Evolutionary conservation across 1,140 invertebrate species (phyloP), one percentile per base, ranked within the genome.

Genomic region (Trachymyrmex cornetzi): DNA sequence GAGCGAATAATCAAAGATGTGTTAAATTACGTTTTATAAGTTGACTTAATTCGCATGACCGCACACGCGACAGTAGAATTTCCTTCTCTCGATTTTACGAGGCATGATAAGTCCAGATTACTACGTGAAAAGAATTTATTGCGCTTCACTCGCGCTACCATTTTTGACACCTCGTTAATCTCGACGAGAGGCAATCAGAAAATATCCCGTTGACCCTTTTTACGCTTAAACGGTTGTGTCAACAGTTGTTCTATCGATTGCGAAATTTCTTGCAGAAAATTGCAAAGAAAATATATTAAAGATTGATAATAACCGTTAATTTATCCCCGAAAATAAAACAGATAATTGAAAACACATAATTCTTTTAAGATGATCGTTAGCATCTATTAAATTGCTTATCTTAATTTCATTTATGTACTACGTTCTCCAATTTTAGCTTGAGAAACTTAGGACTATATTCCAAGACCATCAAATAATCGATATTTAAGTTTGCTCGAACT

Each of bases 161-260:
- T 67, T 74, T 64, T 72, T 50, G 85, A 82, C 85, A 87, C n/a
- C 69, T 87, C 85, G 50, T 87, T 87, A 87, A 87, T 87, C 72
- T 44, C 85, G n/a, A 38, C 27, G 59, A 55, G 74, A 53, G 57
- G 61, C 67, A 44, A 24, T 38, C 67, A 24, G 38, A 71, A 53
- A 44, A 69, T 87, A 9, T n/a, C 3, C 24, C 16, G 7, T 61
- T 50, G 48, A 50, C 19, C 19, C 16, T 27, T 22, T 59, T 85
- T 61, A 27, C 48, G 44, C 75, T 79, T 66, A 38, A 64, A 63
- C 34, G 2, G 30, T 16, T 77, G n/a, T 27, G 59, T 79, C n/a
- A 30, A 64, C n/a, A 77, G 14, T 14, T 14, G 7, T 82, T 34
- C 38, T 24, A 19, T 81, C 48, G 16, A 82, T 61, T 16, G 67